Evolutionary conservation across 2,113 vertebrate species (phyloP), one percentile per base, ranked within the genome.

Genomic region (Sporophila hypoxantha): DNA sequence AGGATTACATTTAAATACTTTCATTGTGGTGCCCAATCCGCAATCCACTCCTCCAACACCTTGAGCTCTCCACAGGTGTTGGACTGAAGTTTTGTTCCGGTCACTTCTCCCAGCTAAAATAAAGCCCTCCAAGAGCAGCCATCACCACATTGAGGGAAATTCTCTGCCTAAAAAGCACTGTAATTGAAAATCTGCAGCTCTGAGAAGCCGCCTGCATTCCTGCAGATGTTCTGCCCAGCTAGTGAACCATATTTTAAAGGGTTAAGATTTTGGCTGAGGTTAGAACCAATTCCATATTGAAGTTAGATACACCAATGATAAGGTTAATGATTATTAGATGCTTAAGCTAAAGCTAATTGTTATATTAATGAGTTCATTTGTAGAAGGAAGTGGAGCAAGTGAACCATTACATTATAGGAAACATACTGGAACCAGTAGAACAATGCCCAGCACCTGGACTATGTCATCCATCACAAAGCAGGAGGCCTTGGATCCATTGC

Each of bases 111-210:
- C 88, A 79, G 50, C 27, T 49, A 14, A 60, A 87, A 52, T 2
- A 71, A 88, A 90, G 12, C 52, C 70, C 66, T 61, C 37, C 17
- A 75, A 42, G 59, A 87, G 56, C 18, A 50, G 69, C 21, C 53
- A 50, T 37, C 29, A 2, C 18, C 62, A 1, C 2, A 4, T 4
- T 4, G 20, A 34, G 36, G 1, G 7, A n/a, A 76, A 81, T 21
- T 19, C n/a, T 55, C 57, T 7, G 3, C 60, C 20, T 39, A 42
- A 12, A 42, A 61, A 73, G 1, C 1, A 5, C n/a, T n/a, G n/a
- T 6, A 41, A 84, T 66, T 56, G 56, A 61, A 82, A 77, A 21
- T 2, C 50, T 6, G 7, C 4, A 5, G 53, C 6, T 55, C 47
- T 41, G 39, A 32, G 59, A 17, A 46, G 15, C 7, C n/a, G n/a